A percentile compares a stretch with the other conserved stretches of the same genome.
These are phyloP conservation scores for Psylliodes chrysocephalus DNA, from an alignment of 2,888 invertebrate species.

Conservation along the genomic window DNA sequence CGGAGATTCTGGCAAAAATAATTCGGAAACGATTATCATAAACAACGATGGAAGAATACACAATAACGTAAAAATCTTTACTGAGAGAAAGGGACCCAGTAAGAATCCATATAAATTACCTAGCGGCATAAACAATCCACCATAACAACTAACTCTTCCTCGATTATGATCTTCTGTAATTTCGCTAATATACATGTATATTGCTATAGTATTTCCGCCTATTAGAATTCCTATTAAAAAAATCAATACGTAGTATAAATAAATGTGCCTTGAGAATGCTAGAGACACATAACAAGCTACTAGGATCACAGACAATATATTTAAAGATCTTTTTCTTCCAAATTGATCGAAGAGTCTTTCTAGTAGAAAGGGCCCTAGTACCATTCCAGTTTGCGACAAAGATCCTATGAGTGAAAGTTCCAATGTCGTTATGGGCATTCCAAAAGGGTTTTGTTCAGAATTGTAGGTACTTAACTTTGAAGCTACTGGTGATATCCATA, in stretches of 20 bases:
- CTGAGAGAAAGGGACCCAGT: constrained; percentile 45
- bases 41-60: constrained; percentile 43
- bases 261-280: constrained; percentile 20
- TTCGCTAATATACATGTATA: constrained; percentile 88
- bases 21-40: constrained; percentile 39
- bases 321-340: constrained; percentile 21
- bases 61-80: constrained; percentile 42
- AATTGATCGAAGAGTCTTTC: constrained; percentile 20
- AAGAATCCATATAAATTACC: constrained; percentile 47
- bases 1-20: constrained; percentile 50
- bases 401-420: constrained; percentile 24
- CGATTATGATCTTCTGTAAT: constrained; percentile 82
- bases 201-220: constrained; percentile 16
- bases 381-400: constrained; percentile 7
- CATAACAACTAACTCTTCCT: constrained; percentile 73
- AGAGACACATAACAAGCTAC: not conserved
- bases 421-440: constrained; percentile 21
- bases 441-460: constrained; percentile 27
- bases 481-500: constrained; percentile 35
- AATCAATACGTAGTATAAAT: constrained; percentile 14
- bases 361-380: constrained; percentile 13
- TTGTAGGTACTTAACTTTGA: constrained; percentile 21
- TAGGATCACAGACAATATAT: not conserved
- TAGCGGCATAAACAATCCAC: constrained; percentile 41
- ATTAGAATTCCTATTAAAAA: not conserved